Evolutionary conservation across 2,888 invertebrate species (phyloP).

Genomic region (Agrenia bidenticulata): DNA sequence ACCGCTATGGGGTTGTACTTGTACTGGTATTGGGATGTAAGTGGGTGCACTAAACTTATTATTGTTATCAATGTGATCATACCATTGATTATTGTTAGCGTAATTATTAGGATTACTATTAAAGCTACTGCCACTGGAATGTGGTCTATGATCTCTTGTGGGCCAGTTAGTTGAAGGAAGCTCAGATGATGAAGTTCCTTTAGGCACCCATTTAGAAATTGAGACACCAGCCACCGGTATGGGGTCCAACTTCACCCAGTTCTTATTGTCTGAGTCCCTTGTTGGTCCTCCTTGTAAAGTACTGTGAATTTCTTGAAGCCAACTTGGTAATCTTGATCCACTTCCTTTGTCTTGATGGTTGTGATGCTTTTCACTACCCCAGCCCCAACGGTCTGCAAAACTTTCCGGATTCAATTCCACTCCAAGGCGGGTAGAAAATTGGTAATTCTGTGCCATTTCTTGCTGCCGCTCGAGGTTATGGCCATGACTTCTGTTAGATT

Average conservation of each 20-base stretch:
- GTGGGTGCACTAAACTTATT: constrained; percentile 23
- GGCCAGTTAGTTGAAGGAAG: constrained; percentile 50
- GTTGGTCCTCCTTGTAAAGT: constrained; percentile 11
- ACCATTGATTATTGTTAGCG: constrained; percentile 35
- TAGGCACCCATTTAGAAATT: constrained; percentile 52
- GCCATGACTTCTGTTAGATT: constrained; percentile 4
- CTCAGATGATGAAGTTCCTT: constrained; percentile 46
- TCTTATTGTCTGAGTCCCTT: constrained; percentile 33
- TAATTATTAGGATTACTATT: constrained; percentile 16
- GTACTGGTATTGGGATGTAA: neutral
- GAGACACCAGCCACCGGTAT: constrained; percentile 49
- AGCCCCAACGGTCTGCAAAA: constrained; percentile 51
- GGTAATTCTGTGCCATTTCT: neutral
- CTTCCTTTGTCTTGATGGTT: constrained; percentile 17
- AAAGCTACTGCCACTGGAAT: no score
- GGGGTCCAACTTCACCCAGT: constrained; percentile 52
- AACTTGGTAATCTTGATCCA: constrained; percentile 46
- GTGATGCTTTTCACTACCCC: constrained; percentile 24
- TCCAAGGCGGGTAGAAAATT: constrained; percentile 45
- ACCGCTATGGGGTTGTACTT: neutral
- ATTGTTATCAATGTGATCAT: constrained; percentile 34
- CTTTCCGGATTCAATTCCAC: constrained; percentile 49
- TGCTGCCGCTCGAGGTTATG: neutral
- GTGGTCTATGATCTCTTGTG: constrained; percentile 24
- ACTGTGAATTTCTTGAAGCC: constrained; percentile 44